Evolutionary conservation across 2,888 invertebrate genomes (phyloP).

Genomic region (Leucoma salicis): DNA sequence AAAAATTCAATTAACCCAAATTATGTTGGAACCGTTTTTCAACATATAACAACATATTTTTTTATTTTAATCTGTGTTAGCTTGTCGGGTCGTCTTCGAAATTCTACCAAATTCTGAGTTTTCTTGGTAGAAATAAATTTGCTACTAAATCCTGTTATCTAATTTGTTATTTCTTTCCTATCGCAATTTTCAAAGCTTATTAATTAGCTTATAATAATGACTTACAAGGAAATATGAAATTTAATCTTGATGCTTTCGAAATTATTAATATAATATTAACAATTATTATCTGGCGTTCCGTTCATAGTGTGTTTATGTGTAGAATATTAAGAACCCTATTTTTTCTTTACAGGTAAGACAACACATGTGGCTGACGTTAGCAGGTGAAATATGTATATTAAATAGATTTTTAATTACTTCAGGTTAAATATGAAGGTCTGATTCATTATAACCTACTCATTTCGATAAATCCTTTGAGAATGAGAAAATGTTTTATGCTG

Average conservation of each 20-base stretch:
- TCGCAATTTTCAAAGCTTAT: constrained; percentile 32
- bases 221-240: neutral
- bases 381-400: too few relatives aligned
- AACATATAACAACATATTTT: constrained; percentile 49
- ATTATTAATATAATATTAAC: neutral
- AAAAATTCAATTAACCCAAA: constrained; percentile 77
- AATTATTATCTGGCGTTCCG: too few relatives aligned
- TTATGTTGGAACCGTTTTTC: constrained; percentile 64
- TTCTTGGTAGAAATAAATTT: constrained; percentile 39
- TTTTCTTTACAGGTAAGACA: constrained; percentile 44
- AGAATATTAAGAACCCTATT: constrained; percentile 4
- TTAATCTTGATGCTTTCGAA: neutral
- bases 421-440: too few relatives aligned
- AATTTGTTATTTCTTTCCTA: constrained; percentile 30
- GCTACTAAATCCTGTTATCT: constrained; percentile 38
- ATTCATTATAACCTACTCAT: too few relatives aligned
- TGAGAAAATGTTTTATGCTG: too few relatives aligned
- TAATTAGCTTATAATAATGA: constrained; percentile 30
- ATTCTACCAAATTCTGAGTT: constrained; percentile 29
- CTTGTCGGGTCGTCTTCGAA: constrained; percentile 37
- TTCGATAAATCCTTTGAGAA: too few relatives aligned
- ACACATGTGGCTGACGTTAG: neutral
- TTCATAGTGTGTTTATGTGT: neutral
- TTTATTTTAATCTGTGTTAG: constrained; percentile 56
- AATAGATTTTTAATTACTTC: too few relatives aligned